Percentiles rank a stretch among this genome's conserved stretches.
These are phyloP conservation scores for Gila orcuttii DNA, from an alignment of 2,113 vertebrate genomes.

Conservation along the genomic window DNA sequence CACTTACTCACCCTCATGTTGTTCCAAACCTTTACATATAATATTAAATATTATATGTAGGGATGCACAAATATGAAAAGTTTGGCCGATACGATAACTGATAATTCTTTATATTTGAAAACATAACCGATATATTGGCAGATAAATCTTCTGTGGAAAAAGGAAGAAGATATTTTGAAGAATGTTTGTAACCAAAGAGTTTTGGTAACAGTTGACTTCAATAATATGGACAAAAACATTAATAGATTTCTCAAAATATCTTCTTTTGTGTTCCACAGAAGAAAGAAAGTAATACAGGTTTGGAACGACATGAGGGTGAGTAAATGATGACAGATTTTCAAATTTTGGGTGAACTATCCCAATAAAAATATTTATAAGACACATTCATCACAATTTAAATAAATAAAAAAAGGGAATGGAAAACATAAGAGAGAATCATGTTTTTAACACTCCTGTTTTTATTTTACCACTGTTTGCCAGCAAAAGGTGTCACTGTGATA, in stretches of 20 bases:
- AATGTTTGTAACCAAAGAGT: not conserved
- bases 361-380: not conserved
- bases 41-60: too few species aligned
- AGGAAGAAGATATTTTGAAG: not conserved
- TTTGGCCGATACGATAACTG: too few species aligned
- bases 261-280: not conserved
- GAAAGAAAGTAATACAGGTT: not conserved
- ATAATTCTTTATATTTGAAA: too few species aligned
- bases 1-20: not conserved
- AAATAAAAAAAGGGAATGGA: not conserved
- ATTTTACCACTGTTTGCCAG: slow-evolving; percentile 18
- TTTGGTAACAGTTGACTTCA: not conserved
- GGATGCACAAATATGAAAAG: too few species aligned
- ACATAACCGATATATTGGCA: too few species aligned
- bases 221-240: too few species aligned
- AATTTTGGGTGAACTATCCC: not conserved
- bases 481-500: slow-evolving; percentile 5
- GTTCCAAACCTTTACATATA: not conserved
- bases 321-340: not conserved
- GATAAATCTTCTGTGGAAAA: not conserved
- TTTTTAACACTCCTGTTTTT: slow-evolving; percentile 3
- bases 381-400: not conserved
- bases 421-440: not conserved
- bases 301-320: not conserved
- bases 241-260: not conserved